Percentiles rank a stretch among this genome's conserved stretches.
phyloP scores from a whole-genome alignment of 2,888 invertebrate species.

The Saturnia pavonia region DNA sequence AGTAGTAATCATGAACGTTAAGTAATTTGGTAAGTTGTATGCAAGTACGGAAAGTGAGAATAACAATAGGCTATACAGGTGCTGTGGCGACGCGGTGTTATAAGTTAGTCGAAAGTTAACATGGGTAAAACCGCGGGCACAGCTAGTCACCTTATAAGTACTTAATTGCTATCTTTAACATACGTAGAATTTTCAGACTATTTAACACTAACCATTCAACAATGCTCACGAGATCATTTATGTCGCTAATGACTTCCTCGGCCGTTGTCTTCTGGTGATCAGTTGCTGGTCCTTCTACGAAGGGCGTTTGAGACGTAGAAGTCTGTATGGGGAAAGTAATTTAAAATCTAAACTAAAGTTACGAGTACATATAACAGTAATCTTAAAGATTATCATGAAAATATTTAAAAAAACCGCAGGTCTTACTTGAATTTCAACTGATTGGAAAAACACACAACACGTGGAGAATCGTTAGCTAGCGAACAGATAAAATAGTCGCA shows the following conservation, averaged over 20 bases:
- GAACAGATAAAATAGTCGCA: no score
- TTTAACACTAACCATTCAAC: constrained; percentile 57
- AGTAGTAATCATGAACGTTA: no score
- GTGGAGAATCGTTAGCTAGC: no score
- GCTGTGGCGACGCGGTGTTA: no score
- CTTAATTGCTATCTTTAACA: neutral
- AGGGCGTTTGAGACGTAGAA: neutral
- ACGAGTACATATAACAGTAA: neutral
- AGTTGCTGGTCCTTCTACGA: constrained; percentile 19
- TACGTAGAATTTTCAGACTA: neutral
- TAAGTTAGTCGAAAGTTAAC: no score
- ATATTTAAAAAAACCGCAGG: neutral
- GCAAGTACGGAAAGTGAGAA: no score
- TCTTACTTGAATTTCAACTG: neutral
- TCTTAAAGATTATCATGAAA: neutral
- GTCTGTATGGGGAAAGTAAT: constrained; percentile 26
- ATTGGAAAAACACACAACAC: no score
- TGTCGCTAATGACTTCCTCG: constrained; percentile 63
- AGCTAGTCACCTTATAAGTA: neutral
- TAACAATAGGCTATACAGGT: no score
- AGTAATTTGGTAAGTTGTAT: no score
- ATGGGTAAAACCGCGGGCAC: no score
- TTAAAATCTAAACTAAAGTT: neutral
- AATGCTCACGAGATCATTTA: constrained; percentile 58
- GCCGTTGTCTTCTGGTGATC: constrained; percentile 52